Conservation (phyloP, 2,113 vertebrate species). For the Eolophus roseicapilla region DNA sequence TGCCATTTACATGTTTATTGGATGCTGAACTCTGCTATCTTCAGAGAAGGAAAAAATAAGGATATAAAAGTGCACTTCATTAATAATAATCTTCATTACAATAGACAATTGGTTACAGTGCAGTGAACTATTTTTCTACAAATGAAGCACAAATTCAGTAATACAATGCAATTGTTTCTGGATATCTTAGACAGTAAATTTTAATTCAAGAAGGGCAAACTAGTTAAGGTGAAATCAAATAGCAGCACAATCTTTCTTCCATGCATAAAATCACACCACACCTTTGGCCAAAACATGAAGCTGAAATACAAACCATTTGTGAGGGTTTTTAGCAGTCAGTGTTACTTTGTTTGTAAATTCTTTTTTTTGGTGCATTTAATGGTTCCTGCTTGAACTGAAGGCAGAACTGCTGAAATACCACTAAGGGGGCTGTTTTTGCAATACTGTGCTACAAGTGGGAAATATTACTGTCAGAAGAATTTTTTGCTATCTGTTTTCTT, state of each 20-base stretch:
- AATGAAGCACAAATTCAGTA: conserved; percentile 10
- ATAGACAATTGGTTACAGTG: not conserved
- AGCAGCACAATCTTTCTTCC: not conserved
- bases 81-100: conserved; percentile 27
- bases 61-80: not conserved
- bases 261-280: fast-evolving
- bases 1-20: conserved; percentile 3
- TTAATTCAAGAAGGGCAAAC: not conserved
- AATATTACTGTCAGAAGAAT: conserved; percentile 1
- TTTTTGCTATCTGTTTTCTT: conserved; percentile 5
- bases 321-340: not conserved
- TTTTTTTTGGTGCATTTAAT: not conserved
- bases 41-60: not conserved
- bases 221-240: not conserved
- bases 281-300: not conserved
- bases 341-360: not conserved
- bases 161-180: not conserved
- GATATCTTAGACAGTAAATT: not conserved
- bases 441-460: not conserved
- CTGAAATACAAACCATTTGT: not conserved
- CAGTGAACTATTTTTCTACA: not conserved
- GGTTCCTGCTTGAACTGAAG: not conserved
- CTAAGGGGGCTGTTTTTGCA: not conserved
- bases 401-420: not conserved
- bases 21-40: conserved; percentile 23